Percentiles rank a stretch among this genome's conserved stretches.
Evolutionary conservation across 1,140 invertebrate species (phyloP).

Genomic region (Heliothis virescens): DNA sequence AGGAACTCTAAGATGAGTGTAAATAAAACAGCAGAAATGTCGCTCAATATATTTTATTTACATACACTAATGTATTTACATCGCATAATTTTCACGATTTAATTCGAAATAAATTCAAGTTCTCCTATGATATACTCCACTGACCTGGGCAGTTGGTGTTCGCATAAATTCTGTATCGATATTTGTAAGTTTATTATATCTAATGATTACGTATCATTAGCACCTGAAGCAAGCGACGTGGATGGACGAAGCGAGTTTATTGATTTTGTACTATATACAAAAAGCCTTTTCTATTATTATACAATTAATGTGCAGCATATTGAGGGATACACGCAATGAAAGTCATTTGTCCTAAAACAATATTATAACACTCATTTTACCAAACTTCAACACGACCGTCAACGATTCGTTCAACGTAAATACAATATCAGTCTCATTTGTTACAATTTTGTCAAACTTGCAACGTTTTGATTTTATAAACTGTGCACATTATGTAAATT

Average conservation of each 20-base stretch:
- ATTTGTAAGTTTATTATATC: conserved; percentile 19
- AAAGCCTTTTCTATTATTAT: conserved; percentile 22
- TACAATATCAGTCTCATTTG: conserved; percentile 77
- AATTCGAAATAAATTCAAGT: conserved; percentile 54
- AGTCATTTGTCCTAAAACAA: conserved; percentile 33
- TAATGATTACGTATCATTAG: conserved; percentile 57
- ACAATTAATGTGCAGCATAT: conserved; percentile 21
- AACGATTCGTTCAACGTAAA: conserved; percentile 59
- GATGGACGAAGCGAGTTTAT: conserved; percentile 67
- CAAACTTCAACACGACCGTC: conserved; percentile 52
- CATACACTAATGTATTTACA: conserved; percentile 73
- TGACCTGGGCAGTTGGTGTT: conserved; percentile 48
- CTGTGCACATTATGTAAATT: conserved; percentile 27
- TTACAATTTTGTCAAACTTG: conserved; percentile 55
- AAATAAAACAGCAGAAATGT: conserved; percentile 33
- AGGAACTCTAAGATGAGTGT: not conserved
- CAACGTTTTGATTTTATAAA: conserved; percentile 44
- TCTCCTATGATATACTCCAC: conserved; percentile 47
- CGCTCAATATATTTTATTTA: conserved; percentile 69
- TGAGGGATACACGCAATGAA: conserved; percentile 1
- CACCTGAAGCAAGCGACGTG: conserved; percentile 72
- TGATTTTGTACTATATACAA: conserved; percentile 66
- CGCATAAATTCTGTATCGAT: conserved; percentile 37
- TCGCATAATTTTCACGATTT: conserved; percentile 70
- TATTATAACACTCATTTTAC: conserved; percentile 40